Evolutionary conservation across 2,113 vertebrate species (phyloP).

Genomic region (Tinamus guttatus): DNA sequence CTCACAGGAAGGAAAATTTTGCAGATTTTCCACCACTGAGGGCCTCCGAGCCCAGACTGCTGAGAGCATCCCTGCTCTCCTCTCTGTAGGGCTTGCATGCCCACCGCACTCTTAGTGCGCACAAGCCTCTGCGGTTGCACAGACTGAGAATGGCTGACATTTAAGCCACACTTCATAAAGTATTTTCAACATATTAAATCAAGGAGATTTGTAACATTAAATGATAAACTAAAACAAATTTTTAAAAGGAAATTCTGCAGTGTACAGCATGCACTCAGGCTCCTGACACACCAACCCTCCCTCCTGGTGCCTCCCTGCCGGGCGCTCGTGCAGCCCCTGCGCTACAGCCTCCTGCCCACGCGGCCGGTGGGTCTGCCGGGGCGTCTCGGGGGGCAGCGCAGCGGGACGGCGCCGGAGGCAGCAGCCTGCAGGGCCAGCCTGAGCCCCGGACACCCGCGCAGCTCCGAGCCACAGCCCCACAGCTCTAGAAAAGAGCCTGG

Average conservation of each 20-base stretch:
- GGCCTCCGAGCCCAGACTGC: not conserved
- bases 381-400: not conserved
- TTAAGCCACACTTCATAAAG: not conserved
- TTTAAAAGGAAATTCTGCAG: not conserved
- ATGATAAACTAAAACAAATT: not conserved
- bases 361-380: not conserved
- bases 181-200: not conserved
- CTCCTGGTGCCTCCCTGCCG: not conserved
- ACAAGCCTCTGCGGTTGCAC: not conserved
- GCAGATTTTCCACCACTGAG: not conserved
- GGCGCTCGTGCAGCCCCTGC: not conserved
- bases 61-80: not conserved
- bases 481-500: not conserved
- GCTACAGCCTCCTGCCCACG: not conserved
- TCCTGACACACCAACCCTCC: not conserved
- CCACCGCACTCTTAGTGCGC: not conserved
- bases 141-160: not conserved
- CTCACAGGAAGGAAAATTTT: not conserved
- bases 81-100: not conserved
- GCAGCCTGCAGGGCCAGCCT: fast-evolving
- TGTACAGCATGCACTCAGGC: not conserved
- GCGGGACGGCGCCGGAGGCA: not conserved
- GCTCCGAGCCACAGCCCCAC: not conserved
- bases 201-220: not conserved
- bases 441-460: not conserved